Conservation (phyloP, 2,888 invertebrate genomes). For the Drepanosiphum platanoidis region DNA sequence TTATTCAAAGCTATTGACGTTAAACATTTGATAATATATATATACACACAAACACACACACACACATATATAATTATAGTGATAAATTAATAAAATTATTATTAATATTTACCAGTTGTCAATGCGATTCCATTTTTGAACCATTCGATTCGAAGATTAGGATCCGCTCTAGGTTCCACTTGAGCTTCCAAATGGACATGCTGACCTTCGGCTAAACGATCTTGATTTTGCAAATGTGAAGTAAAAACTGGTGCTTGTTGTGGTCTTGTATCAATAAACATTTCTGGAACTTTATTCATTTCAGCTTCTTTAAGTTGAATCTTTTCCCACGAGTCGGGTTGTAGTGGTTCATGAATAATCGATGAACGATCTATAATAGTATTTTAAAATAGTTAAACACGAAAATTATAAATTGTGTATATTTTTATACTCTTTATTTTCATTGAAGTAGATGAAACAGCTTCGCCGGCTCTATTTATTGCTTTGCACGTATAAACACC, state of each 20-base stretch:
- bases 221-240: slow-evolving; percentile 86
- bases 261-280: slow-evolving; percentile 85
- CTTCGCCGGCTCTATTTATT: slow-evolving; percentile 92
- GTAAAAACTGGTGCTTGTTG: slow-evolving; percentile 96
- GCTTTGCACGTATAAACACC: slow-evolving; percentile 95
- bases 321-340: slow-evolving; percentile 92
- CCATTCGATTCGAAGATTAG: slow-evolving; percentile 89
- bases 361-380: slow-evolving; percentile 73
- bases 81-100: background rate
- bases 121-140: slow-evolving; percentile 89
- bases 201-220: slow-evolving; percentile 85
- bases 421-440: slow-evolving; percentile 76
- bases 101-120: slow-evolving; percentile 74
- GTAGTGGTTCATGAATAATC: slow-evolving; percentile 84
- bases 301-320: slow-evolving; percentile 91
- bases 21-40: background rate
- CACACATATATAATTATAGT: too few relatives aligned
- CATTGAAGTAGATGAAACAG: slow-evolving; percentile 89
- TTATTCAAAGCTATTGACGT: too few relatives aligned
- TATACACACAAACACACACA: too few relatives aligned
- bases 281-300: slow-evolving; percentile 88
- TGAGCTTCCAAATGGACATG: slow-evolving; percentile 88
- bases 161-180: slow-evolving; percentile 90
- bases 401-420: background rate
- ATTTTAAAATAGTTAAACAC: background rate